Evolutionary conservation across 2,888 invertebrate genomes (phyloP).

Genomic region (Cremastinae sp.): DNA sequence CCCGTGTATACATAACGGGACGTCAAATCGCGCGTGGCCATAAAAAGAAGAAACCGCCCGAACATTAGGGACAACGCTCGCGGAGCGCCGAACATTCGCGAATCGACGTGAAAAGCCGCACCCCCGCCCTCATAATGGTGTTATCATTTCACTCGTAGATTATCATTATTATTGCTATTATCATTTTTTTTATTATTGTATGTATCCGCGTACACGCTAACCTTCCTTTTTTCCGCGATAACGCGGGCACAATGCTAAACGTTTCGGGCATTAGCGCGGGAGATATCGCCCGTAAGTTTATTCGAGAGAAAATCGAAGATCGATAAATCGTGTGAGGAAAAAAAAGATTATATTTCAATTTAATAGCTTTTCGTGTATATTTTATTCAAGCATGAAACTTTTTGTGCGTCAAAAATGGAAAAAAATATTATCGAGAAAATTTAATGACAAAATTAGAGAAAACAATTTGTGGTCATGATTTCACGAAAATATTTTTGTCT

Average conservation of each 20-base stretch:
- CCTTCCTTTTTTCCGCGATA: conserved; percentile 56
- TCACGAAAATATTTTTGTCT: too few species aligned
- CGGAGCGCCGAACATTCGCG: conserved; percentile 17
- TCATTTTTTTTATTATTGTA: conserved; percentile 47
- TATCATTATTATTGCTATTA: too few species aligned
- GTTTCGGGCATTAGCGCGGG: conserved; percentile 68
- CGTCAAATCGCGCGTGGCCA: conserved; percentile 74
- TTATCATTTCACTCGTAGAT: conserved; percentile 75
- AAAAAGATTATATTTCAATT: neutral
- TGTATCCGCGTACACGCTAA: conserved; percentile 38
- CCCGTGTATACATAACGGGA: conserved; percentile 30
- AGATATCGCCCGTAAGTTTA: conserved; percentile 36
- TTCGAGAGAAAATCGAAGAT: conserved; percentile 25
- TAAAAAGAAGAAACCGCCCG: conserved; percentile 72
- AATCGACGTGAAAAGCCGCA: conserved; percentile 35
- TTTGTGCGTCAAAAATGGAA: neutral
- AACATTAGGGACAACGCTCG: conserved; percentile 55
- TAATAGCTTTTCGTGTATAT: neutral
- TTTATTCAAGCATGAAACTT: neutral
- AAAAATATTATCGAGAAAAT: too few species aligned
- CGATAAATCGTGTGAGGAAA: neutral
- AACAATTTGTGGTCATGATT: too few species aligned
- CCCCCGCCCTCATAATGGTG: conserved; percentile 70
- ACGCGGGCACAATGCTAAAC: conserved; percentile 66
- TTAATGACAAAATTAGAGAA: too few species aligned